phyloP scores from a whole-genome alignment of 2,797 vertebrate species.

The Alca torda region DNA sequence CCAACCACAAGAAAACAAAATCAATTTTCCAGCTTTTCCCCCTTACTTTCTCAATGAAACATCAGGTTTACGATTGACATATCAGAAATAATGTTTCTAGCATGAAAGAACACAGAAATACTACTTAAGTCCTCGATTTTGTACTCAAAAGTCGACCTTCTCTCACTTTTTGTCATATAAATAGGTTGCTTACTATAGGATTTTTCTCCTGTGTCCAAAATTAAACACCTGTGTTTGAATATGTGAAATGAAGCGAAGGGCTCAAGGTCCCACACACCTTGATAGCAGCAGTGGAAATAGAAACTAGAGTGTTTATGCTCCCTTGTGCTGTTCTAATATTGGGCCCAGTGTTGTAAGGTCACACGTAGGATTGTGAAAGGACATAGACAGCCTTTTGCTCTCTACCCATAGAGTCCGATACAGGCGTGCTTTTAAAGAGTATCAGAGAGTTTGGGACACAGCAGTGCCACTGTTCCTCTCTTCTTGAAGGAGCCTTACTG shows the following conservation, averaged over 20 bases:
- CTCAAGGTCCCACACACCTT: neutral
- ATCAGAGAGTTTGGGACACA: neutral
- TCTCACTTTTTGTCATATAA: neutral
- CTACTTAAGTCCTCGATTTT: neutral
- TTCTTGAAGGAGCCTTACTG: neutral
- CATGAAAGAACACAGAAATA: neutral
- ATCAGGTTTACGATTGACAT: neutral
- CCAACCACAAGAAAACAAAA: neutral
- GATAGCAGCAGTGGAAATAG: neutral
- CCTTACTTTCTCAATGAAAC: neutral
- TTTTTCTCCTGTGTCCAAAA: neutral
- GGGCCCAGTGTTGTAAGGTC: neutral
- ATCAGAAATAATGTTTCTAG: neutral
- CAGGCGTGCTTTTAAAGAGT: neutral
- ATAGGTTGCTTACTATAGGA: neutral
- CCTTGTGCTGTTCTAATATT: neutral
- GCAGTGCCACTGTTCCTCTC: neutral
- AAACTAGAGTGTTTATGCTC: neutral
- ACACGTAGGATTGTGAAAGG: neutral
- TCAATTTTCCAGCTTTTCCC: neutral
- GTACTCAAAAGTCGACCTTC: neutral
- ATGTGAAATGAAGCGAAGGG: neutral
- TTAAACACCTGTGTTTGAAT: neutral
- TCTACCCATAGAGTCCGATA: rapidly evolving
- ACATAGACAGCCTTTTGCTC: neutral